These are phyloP conservation scores for Malurus cyaneus DNA, from an alignment of 2,113 vertebrate genomes.

Conservation along the genomic window DNA sequence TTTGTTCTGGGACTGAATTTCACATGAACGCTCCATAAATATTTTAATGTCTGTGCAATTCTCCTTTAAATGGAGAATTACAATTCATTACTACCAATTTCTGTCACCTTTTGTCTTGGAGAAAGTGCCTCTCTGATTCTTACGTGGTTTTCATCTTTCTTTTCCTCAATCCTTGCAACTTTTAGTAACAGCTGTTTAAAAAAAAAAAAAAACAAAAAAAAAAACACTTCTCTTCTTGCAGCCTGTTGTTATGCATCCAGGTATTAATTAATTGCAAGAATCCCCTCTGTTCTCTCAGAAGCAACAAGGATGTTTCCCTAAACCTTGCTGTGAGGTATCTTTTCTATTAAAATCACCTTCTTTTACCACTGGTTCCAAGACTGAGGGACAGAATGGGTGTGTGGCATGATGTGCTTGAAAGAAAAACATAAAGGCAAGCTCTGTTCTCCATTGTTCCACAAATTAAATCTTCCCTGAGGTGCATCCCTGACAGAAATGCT, in stretches of 20 bases:
- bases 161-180: background rate
- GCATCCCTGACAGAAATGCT: background rate
- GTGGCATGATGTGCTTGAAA: background rate
- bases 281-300: background rate
- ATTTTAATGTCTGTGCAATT: background rate
- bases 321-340: background rate
- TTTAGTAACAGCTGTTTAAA: background rate
- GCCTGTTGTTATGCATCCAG: background rate
- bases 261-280: background rate
- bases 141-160: background rate
- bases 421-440: background rate
- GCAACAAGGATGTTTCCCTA: background rate
- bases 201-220: too few relatives aligned
- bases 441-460: background rate
- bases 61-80: background rate
- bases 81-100: background rate
- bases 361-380: background rate
- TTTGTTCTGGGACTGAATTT: background rate
- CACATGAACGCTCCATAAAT: background rate
- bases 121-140: background rate
- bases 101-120: background rate
- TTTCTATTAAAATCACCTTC: background rate
- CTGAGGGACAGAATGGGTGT: background rate
- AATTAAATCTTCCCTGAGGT: background rate
- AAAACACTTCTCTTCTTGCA: background rate